A percentile compares a stretch with the other conserved stretches of the same genome.
Conservation (phyloP, 2,113 vertebrate genomes). For the Lucifuga dentata region DNA sequence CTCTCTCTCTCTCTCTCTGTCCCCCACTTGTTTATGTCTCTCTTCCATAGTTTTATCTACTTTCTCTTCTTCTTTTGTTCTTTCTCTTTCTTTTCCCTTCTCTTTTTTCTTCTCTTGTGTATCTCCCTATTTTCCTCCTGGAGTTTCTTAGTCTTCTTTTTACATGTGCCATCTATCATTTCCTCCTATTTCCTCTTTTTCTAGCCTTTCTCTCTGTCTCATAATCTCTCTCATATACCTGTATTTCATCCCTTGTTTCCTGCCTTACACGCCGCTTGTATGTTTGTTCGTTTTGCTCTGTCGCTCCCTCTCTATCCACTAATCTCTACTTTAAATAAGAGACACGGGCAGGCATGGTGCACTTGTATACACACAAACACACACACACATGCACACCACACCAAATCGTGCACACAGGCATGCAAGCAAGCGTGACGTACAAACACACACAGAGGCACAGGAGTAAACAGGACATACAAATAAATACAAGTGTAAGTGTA, state of each 20-base stretch:
- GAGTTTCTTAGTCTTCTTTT: too few relatives aligned
- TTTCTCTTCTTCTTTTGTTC: not conserved
- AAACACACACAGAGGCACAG: slow-evolving; percentile 37
- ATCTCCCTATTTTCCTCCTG: too few relatives aligned
- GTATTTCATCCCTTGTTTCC: slow-evolving; percentile 4
- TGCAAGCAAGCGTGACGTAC: slow-evolving; percentile 38
- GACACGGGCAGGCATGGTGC: slow-evolving; percentile 19
- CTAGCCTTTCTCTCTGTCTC: too few relatives aligned
- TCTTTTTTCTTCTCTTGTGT: too few relatives aligned
- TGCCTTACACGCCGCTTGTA: slow-evolving; percentile 44
- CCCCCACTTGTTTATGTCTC: not conserved
- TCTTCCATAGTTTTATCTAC: not conserved
- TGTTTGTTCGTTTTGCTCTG: slow-evolving; percentile 69
- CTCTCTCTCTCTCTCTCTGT: not conserved
- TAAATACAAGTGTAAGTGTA: slow-evolving; percentile 25
- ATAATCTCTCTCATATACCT: not conserved
- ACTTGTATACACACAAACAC: not conserved
- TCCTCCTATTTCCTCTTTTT: too few relatives aligned
- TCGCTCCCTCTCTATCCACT: slow-evolving; percentile 56
- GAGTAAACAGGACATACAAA: slow-evolving; percentile 23
- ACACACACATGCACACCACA: slow-evolving; percentile 12
- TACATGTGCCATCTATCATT: too few relatives aligned
- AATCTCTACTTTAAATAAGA: slow-evolving; percentile 78
- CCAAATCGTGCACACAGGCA: slow-evolving; percentile 24
- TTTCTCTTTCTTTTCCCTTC: not conserved